A percentile compares a stretch with the other conserved stretches of the same genome.
These are phyloP conservation scores for Actinernus sp. DNA, from an alignment of 92 coral and sea anemone genomes.

Conservation along the genomic window DNA sequence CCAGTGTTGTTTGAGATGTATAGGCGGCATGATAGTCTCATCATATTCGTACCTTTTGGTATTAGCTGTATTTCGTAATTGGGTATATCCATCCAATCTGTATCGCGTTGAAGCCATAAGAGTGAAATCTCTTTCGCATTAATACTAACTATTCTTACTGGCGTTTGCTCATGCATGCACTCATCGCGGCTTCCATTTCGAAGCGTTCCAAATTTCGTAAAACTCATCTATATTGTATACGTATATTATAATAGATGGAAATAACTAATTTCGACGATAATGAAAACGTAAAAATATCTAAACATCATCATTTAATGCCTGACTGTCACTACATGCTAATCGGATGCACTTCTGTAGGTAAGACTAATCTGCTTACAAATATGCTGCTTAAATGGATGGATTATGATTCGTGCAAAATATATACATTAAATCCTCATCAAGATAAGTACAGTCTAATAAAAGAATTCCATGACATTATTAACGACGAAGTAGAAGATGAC, in stretches of 20 bases:
- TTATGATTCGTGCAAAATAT: slow-evolving; percentile 9
- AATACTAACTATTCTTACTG: no score
- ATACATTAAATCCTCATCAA: slow-evolving; percentile 19
- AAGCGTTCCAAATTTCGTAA: slow-evolving; percentile 22
- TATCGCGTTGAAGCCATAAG: no score
- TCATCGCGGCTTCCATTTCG: neutral
- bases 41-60: no score
- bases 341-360: no score
- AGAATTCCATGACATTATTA: slow-evolving; percentile 9
- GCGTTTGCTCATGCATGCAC: neutral
- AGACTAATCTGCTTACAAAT: slow-evolving; percentile 6
- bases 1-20: no score
- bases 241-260: slow-evolving; percentile 15
- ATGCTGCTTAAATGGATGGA: slow-evolving; percentile 17
- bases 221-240: slow-evolving; percentile 29
- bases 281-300: neutral
- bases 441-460: slow-evolving; percentile 21
- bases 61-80: no score
- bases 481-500: slow-evolving; percentile 2
- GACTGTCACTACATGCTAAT: slow-evolving; percentile 26
- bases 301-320: slow-evolving; percentile 17
- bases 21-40: no score
- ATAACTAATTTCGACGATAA: neutral
- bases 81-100: no score
- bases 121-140: no score